Evolutionary conservation across 1,140 invertebrate genomes (phyloP).

Genomic region (Penaeus japonicus): DNA sequence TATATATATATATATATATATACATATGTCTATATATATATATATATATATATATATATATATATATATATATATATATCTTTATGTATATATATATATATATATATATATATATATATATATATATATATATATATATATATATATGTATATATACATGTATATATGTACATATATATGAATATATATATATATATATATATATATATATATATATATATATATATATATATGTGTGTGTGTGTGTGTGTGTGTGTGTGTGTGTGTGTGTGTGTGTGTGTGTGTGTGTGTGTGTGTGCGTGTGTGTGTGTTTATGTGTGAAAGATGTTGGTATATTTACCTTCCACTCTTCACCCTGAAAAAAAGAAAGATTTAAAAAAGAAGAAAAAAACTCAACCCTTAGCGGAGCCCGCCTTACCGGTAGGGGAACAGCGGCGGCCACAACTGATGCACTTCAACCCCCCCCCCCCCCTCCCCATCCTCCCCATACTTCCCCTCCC

Average conservation of each 20-base stretch:
- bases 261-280: no score
- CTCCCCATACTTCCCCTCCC: neutral
- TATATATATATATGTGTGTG: neutral
- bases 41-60: no score
- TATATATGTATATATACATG: neutral
- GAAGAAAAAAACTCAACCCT: neutral
- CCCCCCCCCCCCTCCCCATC: neutral
- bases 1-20: no score
- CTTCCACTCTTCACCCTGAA: neutral
- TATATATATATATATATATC: no score
- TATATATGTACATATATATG: neutral
- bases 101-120: no score
- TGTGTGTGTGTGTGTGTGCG: no score
- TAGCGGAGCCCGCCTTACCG: neutral
- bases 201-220: no score
- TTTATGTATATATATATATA: no score
- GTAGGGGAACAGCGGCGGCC: neutral
- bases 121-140: no score
- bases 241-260: no score
- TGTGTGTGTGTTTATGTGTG: no score
- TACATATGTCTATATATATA: no score
- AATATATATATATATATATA: neutral
- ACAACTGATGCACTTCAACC: neutral
- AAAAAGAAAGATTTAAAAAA: neutral
- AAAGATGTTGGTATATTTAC: neutral